Evolutionary conservation across 2,797 vertebrate genomes (phyloP), one percentile per base, ranked within the genome.

Genomic region (Protonibea diacanthus): DNA sequence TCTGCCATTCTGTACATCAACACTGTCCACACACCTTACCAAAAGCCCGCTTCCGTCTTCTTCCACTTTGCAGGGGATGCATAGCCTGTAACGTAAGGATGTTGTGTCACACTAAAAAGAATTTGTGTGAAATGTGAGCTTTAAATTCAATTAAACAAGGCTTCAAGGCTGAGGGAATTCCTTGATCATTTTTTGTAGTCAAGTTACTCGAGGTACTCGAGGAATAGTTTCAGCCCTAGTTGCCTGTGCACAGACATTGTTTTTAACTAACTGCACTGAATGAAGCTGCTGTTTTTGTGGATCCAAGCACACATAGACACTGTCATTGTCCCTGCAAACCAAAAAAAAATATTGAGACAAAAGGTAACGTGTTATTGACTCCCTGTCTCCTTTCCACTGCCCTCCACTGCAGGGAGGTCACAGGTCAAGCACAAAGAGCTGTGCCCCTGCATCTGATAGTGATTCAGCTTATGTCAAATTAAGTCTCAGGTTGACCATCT

Each of bases 201-300:
- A 3, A 27, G 25, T 27, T 27, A 27, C 25, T 27, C 25, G 25
- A 25, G 25, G 25, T 25, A 25, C 25, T 25, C 25, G 25, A 27
- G 25, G 25, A 27, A 2, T 27, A 3, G 25, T 27, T 27, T 2
- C 25, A 27, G 25, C 25, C 25, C 25, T 27, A 27, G 33, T 58
- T 60, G 18, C 13, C 40, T 57, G 17, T 76, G 60, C 45, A 38
- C 21, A 61, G 14, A 56, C 45, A 42, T 23, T 51, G 38, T 62
- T 83, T 80, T 80, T 25, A 64, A 74, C 55, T 25, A 71, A 62
- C 51, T n/a, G 23, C 51, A 58, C 33, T 63, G 33, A 70, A 65
- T 75, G 20, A 48, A 66, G 20, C 44, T 44, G 10, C 18, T 55
- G 2, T 56, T 66, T 70, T 45, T 63, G 25, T 59, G 20, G 44